Conservation (phyloP, 2,888 invertebrate genomes). For the Himalopsyche kuldschensis region DNA sequence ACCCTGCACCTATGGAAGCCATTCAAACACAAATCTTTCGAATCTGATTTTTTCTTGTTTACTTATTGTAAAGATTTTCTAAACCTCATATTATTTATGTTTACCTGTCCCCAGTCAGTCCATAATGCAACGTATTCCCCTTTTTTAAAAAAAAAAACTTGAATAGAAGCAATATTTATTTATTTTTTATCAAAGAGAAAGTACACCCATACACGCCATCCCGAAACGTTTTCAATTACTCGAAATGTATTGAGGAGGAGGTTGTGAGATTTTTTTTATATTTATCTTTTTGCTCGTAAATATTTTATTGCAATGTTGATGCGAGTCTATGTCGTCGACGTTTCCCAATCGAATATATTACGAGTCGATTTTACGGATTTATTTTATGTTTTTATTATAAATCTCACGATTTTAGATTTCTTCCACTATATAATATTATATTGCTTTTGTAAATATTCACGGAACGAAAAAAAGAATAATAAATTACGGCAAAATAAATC, state of each 20-base stretch:
- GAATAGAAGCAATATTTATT: neutral
- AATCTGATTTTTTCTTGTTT: neutral
- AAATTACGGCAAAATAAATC: no score
- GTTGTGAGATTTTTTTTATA: neutral
- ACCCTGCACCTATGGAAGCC: neutral
- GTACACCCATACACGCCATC: neutral
- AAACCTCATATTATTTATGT: neutral
- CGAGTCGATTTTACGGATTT: neutral
- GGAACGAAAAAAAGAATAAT: no score
- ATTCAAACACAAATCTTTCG: neutral
- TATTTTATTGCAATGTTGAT: constrained; percentile 1
- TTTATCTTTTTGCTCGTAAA: neutral
- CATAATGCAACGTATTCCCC: neutral
- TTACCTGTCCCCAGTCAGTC: neutral
- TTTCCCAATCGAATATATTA: neutral
- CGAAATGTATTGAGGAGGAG: neutral
- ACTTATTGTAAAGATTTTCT: neutral
- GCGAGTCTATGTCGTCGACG: neutral
- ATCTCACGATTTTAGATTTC: neutral
- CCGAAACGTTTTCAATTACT: constrained; percentile 12
- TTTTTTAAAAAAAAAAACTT: neutral
- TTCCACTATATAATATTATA: neutral
- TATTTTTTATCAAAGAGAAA: neutral
- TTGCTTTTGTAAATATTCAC: no score
- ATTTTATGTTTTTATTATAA: neutral